A percentile compares a stretch with the other conserved stretches of the same genome.
phyloP scores from a whole-genome alignment of 2,797 vertebrate species.

The Moxostoma hubbsi region DNA sequence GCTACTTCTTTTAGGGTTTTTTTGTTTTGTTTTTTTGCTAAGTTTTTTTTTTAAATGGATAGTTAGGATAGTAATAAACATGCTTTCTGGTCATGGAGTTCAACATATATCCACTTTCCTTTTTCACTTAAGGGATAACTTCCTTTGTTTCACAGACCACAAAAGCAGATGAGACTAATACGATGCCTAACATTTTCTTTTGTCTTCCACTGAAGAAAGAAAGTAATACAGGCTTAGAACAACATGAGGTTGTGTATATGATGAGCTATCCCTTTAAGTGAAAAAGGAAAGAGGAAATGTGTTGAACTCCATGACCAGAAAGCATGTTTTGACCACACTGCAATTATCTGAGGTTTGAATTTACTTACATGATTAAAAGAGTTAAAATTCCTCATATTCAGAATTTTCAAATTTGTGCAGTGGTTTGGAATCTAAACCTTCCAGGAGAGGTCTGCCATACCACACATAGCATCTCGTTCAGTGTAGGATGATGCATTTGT shows the following conservation, averaged over 20 bases:
- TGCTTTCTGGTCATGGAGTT: conserved; percentile 44
- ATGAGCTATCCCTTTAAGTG: conserved; percentile 10
- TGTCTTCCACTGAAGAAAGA: conserved; percentile 19
- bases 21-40: conserved; percentile 17
- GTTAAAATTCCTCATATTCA: conserved; percentile 23
- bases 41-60: too few species aligned
- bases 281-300: conserved; percentile 30
- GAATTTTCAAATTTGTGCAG: conserved; percentile 2
- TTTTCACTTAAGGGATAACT: conserved; percentile 20
- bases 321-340: conserved; percentile 37
- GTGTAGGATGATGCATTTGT: conserved; percentile 5
- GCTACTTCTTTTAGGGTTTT: neutral
- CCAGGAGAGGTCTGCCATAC: conserved; percentile 27
- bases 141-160: conserved; percentile 18
- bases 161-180: too few species aligned
- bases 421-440: conserved; percentile 28
- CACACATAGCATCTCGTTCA: conserved; percentile 32
- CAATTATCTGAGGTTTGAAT: conserved; percentile 45
- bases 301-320: conserved; percentile 44
- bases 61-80: conserved; percentile 23
- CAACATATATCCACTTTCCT: conserved; percentile 35
- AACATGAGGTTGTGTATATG: too few species aligned
- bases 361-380: conserved; percentile 33
- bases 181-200: too few species aligned
- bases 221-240: too few species aligned